phyloP scores from a whole-genome alignment of 2,113 vertebrate genomes.

The Nestor notabilis region DNA sequence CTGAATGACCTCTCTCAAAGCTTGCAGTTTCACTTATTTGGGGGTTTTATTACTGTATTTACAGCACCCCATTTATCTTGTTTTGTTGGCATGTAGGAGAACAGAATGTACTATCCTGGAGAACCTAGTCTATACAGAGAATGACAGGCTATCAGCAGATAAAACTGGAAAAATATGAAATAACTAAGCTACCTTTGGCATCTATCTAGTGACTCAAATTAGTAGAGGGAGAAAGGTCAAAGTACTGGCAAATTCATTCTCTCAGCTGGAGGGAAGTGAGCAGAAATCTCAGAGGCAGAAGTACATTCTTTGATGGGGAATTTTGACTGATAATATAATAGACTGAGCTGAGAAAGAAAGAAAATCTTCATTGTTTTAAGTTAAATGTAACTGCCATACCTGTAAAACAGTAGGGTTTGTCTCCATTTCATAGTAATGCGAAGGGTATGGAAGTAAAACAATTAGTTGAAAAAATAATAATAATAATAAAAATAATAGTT shows the following conservation, averaged over 20 bases:
- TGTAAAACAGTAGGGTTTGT: neutral
- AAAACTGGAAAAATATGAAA: neutral
- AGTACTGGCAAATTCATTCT: slow-evolving; percentile 13
- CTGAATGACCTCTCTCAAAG: neutral
- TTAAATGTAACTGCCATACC: neutral
- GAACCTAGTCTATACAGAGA: neutral
- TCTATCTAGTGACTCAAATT: neutral
- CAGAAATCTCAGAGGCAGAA: slow-evolving; percentile 7
- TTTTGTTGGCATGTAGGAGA: neutral
- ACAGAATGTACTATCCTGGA: neutral
- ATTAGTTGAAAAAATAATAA: neutral
- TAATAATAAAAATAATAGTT: neutral
- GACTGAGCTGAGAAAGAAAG: neutral
- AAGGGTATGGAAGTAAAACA: neutral
- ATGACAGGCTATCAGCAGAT: neutral
- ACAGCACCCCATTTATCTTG: neutral
- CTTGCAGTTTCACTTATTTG: neutral
- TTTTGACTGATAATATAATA: neutral
- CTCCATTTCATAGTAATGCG: neutral
- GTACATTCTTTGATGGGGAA: neutral
- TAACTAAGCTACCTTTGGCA: neutral
- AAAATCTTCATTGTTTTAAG: neutral
- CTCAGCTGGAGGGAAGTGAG: neutral
- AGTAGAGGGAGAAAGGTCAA: slow-evolving; percentile 14
- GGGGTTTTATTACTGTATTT: neutral